Base-by-base conservation (phyloP, 2,888 invertebrate genomes). In the Drosophila percnosoma region DNA sequence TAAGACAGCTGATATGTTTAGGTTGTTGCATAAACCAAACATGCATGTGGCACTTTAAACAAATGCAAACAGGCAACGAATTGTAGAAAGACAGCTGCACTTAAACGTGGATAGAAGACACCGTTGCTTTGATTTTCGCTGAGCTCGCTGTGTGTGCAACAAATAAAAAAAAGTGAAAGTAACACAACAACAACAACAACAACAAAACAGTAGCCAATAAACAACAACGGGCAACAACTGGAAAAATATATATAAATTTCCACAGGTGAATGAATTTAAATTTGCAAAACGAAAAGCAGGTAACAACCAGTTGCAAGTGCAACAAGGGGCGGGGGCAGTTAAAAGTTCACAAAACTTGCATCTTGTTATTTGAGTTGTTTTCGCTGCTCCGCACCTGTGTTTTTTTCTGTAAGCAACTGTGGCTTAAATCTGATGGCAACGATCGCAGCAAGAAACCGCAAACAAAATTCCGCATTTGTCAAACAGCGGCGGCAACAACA, bases 191-290 rank as follows among this genome's bases (percentile, higher is more conserved):
- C 27, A 27, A 27, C 27, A 27, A 4, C 27, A 68, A 60, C 67
- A 73, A 68, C 64, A 45, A 45, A 62, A 82, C 87, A 84, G 88
- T 80, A 83, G 85, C 87, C 89, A 90, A 84, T 89, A 78, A 78
- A 82, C 73, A 70, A 75, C 73, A 66, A 51, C 75, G 59, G 42
- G 68, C 71, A 72, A 57, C 67, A 74, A 68, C 64, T 66, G 64
- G 65, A 58, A 80, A 24, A 33, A 38, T 64, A 62, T 53, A 68
- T 68, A 75, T 68, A 86, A 80, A 78, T 87, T 89, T 82, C 78
- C 78, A 87, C 87, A 85, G 90, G 77, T 89, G 90, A 87, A 89
- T 87, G 90, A 87, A 89, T 90, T 89, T 78, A 72, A 87, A 78
- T 88, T 77, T 61, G 73, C 71, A 69, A 78, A 82, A 68, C 80